phyloP scores from a whole-genome alignment of 2,888 invertebrate species.

The Lamellibrachia satsuma region DNA sequence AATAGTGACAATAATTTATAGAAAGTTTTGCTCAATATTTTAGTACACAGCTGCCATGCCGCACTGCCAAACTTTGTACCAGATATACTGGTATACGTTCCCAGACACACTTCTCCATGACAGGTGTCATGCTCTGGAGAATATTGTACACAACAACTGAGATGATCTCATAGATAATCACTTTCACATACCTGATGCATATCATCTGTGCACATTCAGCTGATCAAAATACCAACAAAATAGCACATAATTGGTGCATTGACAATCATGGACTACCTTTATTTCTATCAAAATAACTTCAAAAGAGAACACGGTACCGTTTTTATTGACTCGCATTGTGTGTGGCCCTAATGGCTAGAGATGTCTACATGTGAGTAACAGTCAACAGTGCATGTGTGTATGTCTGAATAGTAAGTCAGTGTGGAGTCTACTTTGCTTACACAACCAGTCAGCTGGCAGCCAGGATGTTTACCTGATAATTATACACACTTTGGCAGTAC shows the following conservation, averaged over 20 bases:
- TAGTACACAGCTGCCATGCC: too few species aligned
- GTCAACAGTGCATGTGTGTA: not conserved
- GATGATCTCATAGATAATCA: not conserved
- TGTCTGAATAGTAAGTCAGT: not conserved
- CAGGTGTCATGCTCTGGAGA: not conserved
- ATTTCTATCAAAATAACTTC: not conserved
- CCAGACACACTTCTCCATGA: not conserved
- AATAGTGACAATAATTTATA: too few species aligned
- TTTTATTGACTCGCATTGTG: not conserved
- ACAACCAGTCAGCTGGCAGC: not conserved
- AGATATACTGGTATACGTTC: too few species aligned
- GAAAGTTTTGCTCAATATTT: too few species aligned
- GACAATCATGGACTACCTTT: not conserved
- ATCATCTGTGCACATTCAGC: not conserved
- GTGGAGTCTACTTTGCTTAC: not conserved
- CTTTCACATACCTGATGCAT: not conserved
- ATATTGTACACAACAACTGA: not conserved
- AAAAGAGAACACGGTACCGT: not conserved
- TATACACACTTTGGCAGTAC: not conserved
- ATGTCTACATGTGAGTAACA: not conserved
- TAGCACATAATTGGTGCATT: not conserved
- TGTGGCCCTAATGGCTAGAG: not conserved
- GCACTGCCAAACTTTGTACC: too few species aligned
- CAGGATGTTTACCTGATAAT: slow-evolving; percentile 6
- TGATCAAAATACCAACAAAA: not conserved